Evolutionary conservation across 2,113 vertebrate species (phyloP).

Genomic region (Spea multiplicata): DNA sequence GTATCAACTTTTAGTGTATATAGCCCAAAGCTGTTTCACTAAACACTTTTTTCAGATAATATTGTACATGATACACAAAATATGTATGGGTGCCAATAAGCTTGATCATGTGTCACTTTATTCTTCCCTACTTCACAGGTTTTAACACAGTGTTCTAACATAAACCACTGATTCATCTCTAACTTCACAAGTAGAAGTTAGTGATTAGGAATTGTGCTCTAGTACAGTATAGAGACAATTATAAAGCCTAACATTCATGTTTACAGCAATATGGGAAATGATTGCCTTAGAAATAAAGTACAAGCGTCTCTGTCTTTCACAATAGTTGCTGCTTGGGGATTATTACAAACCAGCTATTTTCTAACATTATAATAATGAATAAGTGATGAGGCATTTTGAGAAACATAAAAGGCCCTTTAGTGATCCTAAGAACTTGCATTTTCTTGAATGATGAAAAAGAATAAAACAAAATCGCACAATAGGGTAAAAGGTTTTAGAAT

Average conservation of each 20-base stretch:
- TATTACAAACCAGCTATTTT: conserved; percentile 7
- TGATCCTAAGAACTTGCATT: conserved; percentile 19
- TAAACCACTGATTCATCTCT: too few relatives aligned
- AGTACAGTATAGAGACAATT: too few relatives aligned
- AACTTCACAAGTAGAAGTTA: too few relatives aligned
- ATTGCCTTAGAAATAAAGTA: neutral
- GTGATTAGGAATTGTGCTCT: neutral
- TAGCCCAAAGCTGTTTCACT: too few relatives aligned
- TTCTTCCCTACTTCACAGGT: too few relatives aligned
- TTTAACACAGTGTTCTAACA: too few relatives aligned
- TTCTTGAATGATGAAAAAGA: conserved; percentile 27
- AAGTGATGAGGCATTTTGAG: conserved; percentile 27
- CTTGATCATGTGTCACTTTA: too few relatives aligned
- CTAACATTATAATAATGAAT: conserved; percentile 14
- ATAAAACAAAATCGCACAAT: conserved; percentile 26
- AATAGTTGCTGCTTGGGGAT: neutral
- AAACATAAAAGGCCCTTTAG: conserved; percentile 33
- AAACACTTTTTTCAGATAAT: too few relatives aligned
- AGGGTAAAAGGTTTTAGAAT: conserved; percentile 30
- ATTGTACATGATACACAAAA: too few relatives aligned
- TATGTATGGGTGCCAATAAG: too few relatives aligned
- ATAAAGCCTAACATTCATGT: neutral
- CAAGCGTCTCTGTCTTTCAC: neutral
- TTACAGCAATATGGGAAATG: neutral
- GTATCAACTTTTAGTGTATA: too few relatives aligned